Evolutionary conservation across 2,113 vertebrate species (phyloP).

Genomic region (Gobiocypris rarus): DNA sequence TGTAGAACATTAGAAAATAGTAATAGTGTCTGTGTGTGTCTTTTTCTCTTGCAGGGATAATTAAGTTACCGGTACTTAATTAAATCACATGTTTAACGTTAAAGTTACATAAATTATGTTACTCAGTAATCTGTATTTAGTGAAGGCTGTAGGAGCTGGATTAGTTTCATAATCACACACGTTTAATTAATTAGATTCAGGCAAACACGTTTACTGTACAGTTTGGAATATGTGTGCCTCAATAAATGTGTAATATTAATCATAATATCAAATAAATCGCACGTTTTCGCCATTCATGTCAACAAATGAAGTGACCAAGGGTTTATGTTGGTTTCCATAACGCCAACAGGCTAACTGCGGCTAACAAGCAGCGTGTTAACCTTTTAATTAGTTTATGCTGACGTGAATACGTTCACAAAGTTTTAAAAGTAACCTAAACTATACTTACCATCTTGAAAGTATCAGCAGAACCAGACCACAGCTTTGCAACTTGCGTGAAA

Average conservation of each 20-base stretch:
- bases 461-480: neutral
- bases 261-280: neutral
- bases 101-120: neutral
- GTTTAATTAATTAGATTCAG: conserved; percentile 5
- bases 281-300: neutral
- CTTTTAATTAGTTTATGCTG: neutral
- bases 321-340: neutral
- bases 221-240: neutral
- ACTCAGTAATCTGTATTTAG: neutral
- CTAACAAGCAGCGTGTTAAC: neutral
- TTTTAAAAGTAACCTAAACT: neutral
- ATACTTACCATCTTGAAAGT: conserved; percentile 11
- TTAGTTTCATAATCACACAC: conserved; percentile 11
- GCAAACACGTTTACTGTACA: neutral
- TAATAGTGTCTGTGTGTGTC: too few relatives aligned
- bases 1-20: too few relatives aligned
- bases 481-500: neutral
- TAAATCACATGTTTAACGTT: neutral
- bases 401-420: neutral
- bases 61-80: neutral
- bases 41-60: too few relatives aligned
- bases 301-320: neutral
- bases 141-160: neutral
- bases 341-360: neutral
- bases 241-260: neutral